Base-by-base conservation (phyloP, 2,888 invertebrate species). In the Nomada fucata region DNA sequence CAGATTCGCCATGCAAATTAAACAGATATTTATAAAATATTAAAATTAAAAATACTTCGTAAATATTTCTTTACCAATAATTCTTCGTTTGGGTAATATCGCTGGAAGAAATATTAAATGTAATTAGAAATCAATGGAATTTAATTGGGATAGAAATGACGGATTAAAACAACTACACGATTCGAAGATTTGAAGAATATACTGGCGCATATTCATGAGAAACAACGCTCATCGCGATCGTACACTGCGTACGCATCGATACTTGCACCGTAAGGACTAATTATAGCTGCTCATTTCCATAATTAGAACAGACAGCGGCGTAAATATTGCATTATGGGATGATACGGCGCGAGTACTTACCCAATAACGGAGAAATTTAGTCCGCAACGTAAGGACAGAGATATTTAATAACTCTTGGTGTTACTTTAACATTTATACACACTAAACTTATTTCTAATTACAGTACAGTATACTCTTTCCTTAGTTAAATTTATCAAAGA, bases 241-340 rank as follows among this genome's bases (percentile, higher is more conserved):
- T 44, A 57, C 42, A 47, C 47, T 47, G 47, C 65, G 61, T 67
- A 53, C 53, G 47, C 55, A 61, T 61, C 70, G 80, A 72, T 59
- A 75, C 57, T 67, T 72, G 57, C 36, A 60, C 42, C 50, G 52
- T 26, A 29, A 65, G 63, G 61, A 72, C 44, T 78, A 86, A 86
- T 86, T 86, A 82, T 79, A 80, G 65, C 74, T 63, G 74, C 76
- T 71, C 78, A 78, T 84, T 76, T 86, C 73, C 71, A 71, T 86
- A 84, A 86, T 84, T 86, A 73, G 71, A 74, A 80, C 78, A 74
- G 79, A 63, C 80, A 84, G 61, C 42, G 20, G 59, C 44, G 72
- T 72, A 86, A 86, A 86, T 86, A 84, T 80, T 80, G 72, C 68
- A 82, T 80, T 75, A 72, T 57, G 47, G 68, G 72, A 42, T 55